phyloP scores from a whole-genome alignment of 2,113 vertebrate species.

The Ifrita kowaldi region DNA sequence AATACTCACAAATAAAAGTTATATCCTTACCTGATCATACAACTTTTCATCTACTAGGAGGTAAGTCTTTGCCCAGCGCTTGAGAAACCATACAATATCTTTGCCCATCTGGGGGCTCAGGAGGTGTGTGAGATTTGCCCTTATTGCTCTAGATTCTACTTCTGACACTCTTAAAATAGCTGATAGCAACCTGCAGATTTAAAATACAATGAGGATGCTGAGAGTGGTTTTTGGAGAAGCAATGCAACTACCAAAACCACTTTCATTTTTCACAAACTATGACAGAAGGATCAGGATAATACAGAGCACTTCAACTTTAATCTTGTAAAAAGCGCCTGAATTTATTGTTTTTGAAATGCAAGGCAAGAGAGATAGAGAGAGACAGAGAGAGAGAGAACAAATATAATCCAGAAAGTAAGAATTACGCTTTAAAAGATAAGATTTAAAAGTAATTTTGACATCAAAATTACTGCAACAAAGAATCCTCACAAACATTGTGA shows the following conservation, averaged over 20 bases:
- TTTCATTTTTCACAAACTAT: neutral
- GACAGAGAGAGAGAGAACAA: neutral
- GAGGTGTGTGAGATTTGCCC: constrained; percentile 89
- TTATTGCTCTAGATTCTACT: constrained; percentile 94
- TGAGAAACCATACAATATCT: constrained; percentile 96
- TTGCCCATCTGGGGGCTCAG: constrained; percentile 99
- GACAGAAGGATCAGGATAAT: neutral
- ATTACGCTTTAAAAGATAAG: neutral
- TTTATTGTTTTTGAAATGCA: neutral
- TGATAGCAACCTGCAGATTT: constrained; percentile 85
- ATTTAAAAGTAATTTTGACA: neutral
- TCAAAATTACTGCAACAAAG: neutral
- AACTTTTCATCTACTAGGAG: constrained; percentile 96
- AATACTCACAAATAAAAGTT: neutral
- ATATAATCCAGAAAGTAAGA: neutral
- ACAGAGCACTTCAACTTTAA: neutral
- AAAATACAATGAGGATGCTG: constrained; percentile 27
- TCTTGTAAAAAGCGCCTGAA: neutral
- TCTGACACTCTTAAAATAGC: constrained; percentile 93
- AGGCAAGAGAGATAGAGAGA: neutral
- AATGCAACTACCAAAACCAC: neutral
- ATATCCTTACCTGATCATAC: constrained; percentile 87
- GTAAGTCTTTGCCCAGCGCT: constrained; percentile 96
- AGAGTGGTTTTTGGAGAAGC: neutral
- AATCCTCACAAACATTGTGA: neutral